phyloP scores from a whole-genome alignment of 1,140 invertebrate genomes.

The Drosophila sp. region DNA sequence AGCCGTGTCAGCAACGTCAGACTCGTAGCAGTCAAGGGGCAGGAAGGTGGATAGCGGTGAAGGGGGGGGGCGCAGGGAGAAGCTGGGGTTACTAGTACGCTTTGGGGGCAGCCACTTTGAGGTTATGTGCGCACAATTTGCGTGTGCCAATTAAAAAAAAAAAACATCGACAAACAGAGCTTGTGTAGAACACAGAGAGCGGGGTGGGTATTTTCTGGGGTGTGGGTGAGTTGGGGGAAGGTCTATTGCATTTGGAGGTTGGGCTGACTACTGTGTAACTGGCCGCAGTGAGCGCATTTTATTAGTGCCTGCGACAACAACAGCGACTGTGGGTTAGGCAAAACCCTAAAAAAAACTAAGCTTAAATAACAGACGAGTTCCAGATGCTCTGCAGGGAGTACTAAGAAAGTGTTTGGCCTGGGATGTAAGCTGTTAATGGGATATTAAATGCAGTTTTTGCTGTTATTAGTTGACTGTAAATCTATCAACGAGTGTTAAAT shows the following conservation, averaged over 20 bases:
- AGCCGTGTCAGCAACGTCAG: constrained; percentile 35
- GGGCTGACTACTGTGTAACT: constrained; percentile 56
- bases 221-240: constrained; percentile 4
- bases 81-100: constrained; percentile 14
- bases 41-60: neutral
- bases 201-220: neutral
- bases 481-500: no score
- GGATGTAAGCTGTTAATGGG: no score
- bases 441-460: no score
- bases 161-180: neutral
- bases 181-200: neutral
- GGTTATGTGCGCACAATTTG: constrained; percentile 79
- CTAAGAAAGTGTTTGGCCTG: neutral
- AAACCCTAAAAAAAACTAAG: neutral
- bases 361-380: neutral
- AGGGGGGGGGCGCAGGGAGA: neutral
- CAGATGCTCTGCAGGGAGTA: neutral
- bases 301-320: constrained; percentile 58
- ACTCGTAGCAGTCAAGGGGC: neutral
- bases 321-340: constrained; percentile 1
- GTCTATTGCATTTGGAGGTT: constrained; percentile 9
- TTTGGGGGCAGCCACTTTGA: constrained; percentile 58
- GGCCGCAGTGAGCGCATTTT: constrained; percentile 54
- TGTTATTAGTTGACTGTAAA: no score
- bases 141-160: constrained; percentile 72